Evolutionary conservation across 2,888 invertebrate genomes (phyloP), one percentile per base, ranked within the genome.

Genomic region (Ichneumoninae sp.): DNA sequence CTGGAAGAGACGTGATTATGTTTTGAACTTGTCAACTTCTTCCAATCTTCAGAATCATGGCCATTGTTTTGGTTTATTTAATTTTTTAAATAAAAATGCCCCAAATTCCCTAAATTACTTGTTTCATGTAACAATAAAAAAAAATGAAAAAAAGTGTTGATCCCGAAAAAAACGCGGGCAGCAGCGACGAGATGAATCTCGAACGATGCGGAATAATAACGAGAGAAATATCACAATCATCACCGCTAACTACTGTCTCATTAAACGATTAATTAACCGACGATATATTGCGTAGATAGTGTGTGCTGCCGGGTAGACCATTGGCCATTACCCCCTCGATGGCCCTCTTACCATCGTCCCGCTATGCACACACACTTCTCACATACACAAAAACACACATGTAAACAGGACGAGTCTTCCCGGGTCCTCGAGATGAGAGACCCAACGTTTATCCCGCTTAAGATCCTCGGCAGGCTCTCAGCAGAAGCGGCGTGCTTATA

Each of bases 181-280:
- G 69, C 69, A 30, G 47, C 60, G 50, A 19, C 54, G 70, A 83
- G 82, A 83, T 82, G 62, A 80, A 79, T 80, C 83, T 80, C 30
- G 33, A 75, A 81, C 80, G 81, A 84, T 81, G 81, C 75, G 77
- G 83, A 80, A 80, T 72, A 80, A 85, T 75, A 85, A 77, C 71
- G 54, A 77, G 83, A 83, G 77, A 82, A 84, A 85, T 82, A 86
- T 85, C 85, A 84, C 82, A 85, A 92, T 92, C 92, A 92, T 92
- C 92, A 90, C 90, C 89, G 90, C 91, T 91, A 92, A 92, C 92
- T 92, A 92, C 92, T 92, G 92, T 92, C 92, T 92, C 92, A 91
- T 92, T 92, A 90, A 91, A 91, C 92, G 92, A 93, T 92, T 92
- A 92, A 93, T 93, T 92, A 92, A 91, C 89, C 89, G 88, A 89